A percentile compares a stretch with the other conserved stretches of the same genome.
phyloP scores from a whole-genome alignment of 2,888 invertebrate species.

The Keiferia lycopersicella region DNA sequence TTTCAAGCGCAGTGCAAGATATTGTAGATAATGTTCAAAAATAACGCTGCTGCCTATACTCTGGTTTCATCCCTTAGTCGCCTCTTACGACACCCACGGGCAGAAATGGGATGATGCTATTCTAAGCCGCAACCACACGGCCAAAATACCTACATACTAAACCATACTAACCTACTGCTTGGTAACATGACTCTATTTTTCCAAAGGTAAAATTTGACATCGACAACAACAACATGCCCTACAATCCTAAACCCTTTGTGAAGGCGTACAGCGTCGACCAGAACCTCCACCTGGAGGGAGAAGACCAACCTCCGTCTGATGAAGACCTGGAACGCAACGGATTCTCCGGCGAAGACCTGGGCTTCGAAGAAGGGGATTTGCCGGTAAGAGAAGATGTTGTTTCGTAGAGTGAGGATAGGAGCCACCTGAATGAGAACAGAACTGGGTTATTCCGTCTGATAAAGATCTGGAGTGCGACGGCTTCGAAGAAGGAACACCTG shows the following conservation, averaged over 20 bases:
- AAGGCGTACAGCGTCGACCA: conserved; percentile 54
- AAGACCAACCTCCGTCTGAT: conserved; percentile 28
- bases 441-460: conserved; percentile 26
- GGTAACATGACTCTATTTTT: not conserved
- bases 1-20: no score
- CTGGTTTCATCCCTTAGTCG: no score
- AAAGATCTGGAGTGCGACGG: conserved; percentile 35
- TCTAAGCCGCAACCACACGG: no score
- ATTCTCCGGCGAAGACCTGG: conserved; percentile 63
- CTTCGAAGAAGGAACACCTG: conserved; percentile 61
- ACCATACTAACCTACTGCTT: no score
- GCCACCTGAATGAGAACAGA: no score
- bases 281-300: conserved; percentile 46
- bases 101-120: no score
- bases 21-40: no score
- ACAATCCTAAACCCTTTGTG: conserved; percentile 33
- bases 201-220: conserved; percentile 61
- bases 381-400: conserved; percentile 27
- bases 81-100: no score
- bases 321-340: conserved; percentile 36
- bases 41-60: no score
- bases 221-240: conserved; percentile 49
- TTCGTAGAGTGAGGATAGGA: no score
- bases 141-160: no score
- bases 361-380: conserved; percentile 67